Evolutionary conservation across 2,113 vertebrate species (phyloP).

Genomic region (Gila orcuttii): DNA sequence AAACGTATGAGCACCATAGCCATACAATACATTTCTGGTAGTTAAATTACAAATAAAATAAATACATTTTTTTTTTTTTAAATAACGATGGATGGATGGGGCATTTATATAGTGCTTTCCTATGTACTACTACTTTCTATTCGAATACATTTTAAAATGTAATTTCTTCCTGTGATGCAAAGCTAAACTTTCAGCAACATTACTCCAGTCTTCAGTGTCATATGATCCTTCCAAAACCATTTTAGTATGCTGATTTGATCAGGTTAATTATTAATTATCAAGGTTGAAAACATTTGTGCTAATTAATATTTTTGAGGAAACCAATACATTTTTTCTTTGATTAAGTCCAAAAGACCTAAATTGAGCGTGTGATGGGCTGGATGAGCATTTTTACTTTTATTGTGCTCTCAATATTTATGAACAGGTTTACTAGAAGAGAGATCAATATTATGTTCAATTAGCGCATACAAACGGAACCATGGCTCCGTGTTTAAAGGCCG

Average conservation of each 20-base stretch:
- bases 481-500: neutral
- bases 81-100: too few relatives aligned
- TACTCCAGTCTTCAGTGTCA: neutral
- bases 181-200: neutral
- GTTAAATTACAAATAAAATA: too few relatives aligned
- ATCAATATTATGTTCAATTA: neutral
- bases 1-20: neutral
- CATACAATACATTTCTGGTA: neutral
- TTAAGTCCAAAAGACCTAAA: neutral
- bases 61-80: neutral
- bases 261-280: neutral
- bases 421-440: neutral
- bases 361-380: neutral
- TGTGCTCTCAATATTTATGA: neutral
- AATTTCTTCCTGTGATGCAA: neutral
- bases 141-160: too few relatives aligned
- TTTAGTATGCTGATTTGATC: neutral
- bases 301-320: neutral
- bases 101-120: too few relatives aligned
- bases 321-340: neutral
- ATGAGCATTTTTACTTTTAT: neutral
- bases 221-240: neutral
- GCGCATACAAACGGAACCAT: neutral
- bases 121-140: too few relatives aligned
- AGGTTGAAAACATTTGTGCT: neutral